Evolutionary conservation across 2,113 vertebrate species (phyloP).

Genomic region (Leptocoma aspasia): DNA sequence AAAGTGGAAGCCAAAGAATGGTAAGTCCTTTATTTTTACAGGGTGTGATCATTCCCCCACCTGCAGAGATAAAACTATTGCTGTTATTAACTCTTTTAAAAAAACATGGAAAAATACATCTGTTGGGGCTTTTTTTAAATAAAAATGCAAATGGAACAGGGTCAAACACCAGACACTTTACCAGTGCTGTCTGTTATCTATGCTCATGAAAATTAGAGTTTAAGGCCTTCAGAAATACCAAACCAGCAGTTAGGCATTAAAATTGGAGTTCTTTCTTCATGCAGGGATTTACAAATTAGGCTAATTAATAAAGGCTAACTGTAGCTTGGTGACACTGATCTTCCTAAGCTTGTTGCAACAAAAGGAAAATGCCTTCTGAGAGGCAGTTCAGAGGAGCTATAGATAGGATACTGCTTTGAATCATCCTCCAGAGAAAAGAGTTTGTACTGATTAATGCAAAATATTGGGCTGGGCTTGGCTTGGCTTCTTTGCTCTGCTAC

Average conservation of each 20-base stretch:
- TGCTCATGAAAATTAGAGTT: neutral
- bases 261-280: neutral
- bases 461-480: neutral
- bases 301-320: neutral
- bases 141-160: neutral
- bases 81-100: neutral
- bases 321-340: neutral
- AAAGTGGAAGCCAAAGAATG: conserved; percentile 28
- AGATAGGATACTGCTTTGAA: neutral
- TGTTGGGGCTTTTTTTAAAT: neutral
- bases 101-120: neutral
- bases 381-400: neutral
- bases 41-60: conserved; percentile 34
- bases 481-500: neutral
- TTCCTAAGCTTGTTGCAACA: neutral
- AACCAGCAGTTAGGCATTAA: neutral
- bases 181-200: neutral
- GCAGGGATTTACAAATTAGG: neutral
- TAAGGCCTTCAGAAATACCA: neutral
- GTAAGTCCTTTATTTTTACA: conserved; percentile 33
- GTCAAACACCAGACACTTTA: neutral
- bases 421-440: neutral
- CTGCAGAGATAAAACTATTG: conserved; percentile 35
- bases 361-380: neutral
- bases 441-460: neutral